Evolutionary conservation across 2,113 vertebrate species (phyloP).

Genomic region (Danio rerio): GRCz12tu NC_133178.1:21856501-21857000

Average conservation of each 20-base stretch:
- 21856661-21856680: not conserved
- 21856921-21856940: not conserved
- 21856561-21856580: not conserved
- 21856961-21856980: not conserved
- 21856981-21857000: not conserved
- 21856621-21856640: not conserved
- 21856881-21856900: not conserved
- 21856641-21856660: not conserved
- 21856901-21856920: not conserved
- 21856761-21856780: slow-evolving; percentile 17
- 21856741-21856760: not conserved
- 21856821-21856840: not conserved
- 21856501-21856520: not conserved
- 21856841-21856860: not conserved
- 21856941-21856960: not conserved
- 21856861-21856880: not conserved
- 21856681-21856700: not conserved
- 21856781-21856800: not conserved
- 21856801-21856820: not conserved
- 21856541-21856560: not conserved
- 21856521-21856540: not conserved
- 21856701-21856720: not conserved
- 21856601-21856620: not conserved
- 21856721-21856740: not conserved
- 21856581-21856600: not conserved